Conservation (phyloP, 2,888 invertebrate genomes). For the Euplexia lucipara region DNA sequence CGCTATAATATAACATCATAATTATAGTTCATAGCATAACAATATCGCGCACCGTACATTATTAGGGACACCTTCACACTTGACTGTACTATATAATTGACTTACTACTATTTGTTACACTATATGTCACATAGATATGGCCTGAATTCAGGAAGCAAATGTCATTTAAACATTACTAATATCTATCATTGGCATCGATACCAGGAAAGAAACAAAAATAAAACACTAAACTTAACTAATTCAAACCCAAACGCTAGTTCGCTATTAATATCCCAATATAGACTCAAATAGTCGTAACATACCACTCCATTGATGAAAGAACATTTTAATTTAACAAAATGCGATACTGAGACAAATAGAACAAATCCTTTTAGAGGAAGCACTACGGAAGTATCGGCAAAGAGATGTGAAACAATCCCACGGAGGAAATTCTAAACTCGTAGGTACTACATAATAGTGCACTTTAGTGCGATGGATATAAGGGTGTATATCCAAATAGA, state of each 20-base stretch:
- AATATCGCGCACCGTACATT: no score
- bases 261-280: background rate
- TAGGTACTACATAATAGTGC: slow-evolving; percentile 33
- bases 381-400: slow-evolving; percentile 9
- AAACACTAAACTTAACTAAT: background rate
- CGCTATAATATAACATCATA: no score
- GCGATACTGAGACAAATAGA: slow-evolving; percentile 21
- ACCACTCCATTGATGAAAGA: slow-evolving; percentile 13
- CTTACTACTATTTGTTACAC: no score
- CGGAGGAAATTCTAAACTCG: slow-evolving; percentile 5
- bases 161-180: no score
- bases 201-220: background rate
- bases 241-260: background rate
- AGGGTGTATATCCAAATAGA: slow-evolving; percentile 21
- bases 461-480: slow-evolving; percentile 25
- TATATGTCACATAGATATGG: background rate
- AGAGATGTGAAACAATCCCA: slow-evolving; percentile 28
- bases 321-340: slow-evolving; percentile 34
- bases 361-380: slow-evolving; percentile 39
- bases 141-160: no score
- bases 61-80: no score
- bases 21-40: no score
- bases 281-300: background rate
- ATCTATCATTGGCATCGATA: no score
- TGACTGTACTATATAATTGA: no score